phyloP scores from a whole-genome alignment of 2,113 vertebrate species.

The Vombatus ursinus region DNA sequence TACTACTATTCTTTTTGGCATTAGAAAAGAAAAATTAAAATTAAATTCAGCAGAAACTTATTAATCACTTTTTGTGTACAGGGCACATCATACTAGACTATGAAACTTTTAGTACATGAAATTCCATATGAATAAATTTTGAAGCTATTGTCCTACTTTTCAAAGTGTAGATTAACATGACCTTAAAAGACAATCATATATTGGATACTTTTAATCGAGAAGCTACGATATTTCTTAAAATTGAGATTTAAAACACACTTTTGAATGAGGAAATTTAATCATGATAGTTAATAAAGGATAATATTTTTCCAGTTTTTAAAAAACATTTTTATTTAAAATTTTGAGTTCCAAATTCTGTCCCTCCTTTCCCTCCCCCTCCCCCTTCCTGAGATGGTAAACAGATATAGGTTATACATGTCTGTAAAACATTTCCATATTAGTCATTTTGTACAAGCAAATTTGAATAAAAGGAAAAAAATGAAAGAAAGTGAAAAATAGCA shows the following conservation, averaged over 20 bases:
- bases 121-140: conserved; percentile 33
- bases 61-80: conserved; percentile 28
- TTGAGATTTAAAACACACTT: conserved; percentile 45
- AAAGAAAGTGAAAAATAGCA: too few species aligned
- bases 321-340: too few species aligned
- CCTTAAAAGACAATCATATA: conserved; percentile 46
- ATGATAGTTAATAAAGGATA: conserved; percentile 4
- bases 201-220: conserved; percentile 26
- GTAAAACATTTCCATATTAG: too few species aligned
- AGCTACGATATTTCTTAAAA: conserved; percentile 24
- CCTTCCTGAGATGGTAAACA: too few species aligned
- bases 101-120: neutral
- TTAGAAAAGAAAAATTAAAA: conserved; percentile 4
- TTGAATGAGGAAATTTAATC: conserved; percentile 23
- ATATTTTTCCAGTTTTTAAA: too few species aligned
- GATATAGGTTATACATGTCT: too few species aligned
- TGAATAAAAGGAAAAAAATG: too few species aligned
- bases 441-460: too few species aligned
- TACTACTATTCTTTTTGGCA: conserved; percentile 8
- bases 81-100: conserved; percentile 38
- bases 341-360: too few species aligned
- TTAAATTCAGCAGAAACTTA: neutral
- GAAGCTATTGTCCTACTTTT: conserved; percentile 5
- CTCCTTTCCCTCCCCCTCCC: too few species aligned
- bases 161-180: conserved; percentile 46